Evolutionary conservation across 2,888 invertebrate species (phyloP).

Genomic region (Thymelicus acteon): DNA sequence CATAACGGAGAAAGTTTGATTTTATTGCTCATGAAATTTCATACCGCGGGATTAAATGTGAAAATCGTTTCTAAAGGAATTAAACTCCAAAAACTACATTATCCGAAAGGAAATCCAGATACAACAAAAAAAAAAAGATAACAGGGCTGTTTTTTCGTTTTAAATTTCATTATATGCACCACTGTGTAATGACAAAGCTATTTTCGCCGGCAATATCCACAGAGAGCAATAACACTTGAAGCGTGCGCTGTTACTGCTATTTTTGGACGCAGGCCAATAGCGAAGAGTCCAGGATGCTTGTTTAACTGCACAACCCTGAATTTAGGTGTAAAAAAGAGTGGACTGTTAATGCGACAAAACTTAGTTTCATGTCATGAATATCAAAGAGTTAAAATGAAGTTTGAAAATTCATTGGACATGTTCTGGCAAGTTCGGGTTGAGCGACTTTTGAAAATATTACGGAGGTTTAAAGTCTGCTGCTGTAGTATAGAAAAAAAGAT

Average conservation of each 20-base stretch:
- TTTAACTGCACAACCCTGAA: constrained; percentile 13
- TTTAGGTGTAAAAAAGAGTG: not conserved
- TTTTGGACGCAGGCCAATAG: constrained; percentile 10
- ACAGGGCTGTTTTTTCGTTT: not conserved
- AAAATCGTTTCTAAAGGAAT: too few relatives aligned
- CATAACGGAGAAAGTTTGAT: too few relatives aligned
- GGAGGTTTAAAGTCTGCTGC: too few relatives aligned
- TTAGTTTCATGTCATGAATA: not conserved
- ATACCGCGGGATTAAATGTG: too few relatives aligned
- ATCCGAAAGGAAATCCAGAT: too few relatives aligned
- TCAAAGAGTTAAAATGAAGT: not conserved
- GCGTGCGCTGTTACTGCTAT: not conserved
- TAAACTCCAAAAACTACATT: too few relatives aligned
- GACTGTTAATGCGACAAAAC: not conserved
- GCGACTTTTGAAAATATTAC: too few relatives aligned
- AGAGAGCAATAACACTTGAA: constrained; percentile 3
- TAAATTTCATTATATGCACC: not conserved
- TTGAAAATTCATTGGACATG: too few relatives aligned
- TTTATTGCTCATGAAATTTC: too few relatives aligned
- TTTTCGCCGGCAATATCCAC: not conserved
- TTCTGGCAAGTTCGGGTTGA: too few relatives aligned
- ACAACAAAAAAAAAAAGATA: too few relatives aligned
- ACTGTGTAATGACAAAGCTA: constrained; percentile 4
- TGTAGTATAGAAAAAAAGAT: too few relatives aligned
- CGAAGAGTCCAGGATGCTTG: not conserved